Evolutionary conservation across 2,113 vertebrate genomes (phyloP).

Genomic region (Lontra canadensis): DNA sequence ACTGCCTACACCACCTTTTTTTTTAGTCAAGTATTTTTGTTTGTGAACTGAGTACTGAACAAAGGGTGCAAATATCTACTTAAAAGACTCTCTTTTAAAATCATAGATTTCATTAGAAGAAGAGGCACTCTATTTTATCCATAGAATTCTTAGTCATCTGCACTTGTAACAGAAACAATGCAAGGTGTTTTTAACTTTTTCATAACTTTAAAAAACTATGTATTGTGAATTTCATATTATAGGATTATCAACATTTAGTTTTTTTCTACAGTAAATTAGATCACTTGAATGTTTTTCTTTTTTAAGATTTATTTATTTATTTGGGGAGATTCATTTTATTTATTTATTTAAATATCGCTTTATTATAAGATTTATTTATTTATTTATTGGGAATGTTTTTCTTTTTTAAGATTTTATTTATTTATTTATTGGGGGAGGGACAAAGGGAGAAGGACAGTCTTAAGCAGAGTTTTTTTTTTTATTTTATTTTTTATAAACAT

Average conservation of each 20-base stretch:
- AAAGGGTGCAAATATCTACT: neutral
- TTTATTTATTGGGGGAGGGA: neutral
- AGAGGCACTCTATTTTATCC: neutral
- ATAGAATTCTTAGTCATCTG: neutral
- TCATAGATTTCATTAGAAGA: neutral
- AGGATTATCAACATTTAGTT: neutral
- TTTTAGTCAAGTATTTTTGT: neutral
- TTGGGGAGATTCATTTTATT: neutral
- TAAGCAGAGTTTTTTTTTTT: too few relatives aligned
- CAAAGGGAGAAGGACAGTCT: neutral
- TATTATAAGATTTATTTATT: neutral
- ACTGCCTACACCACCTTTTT: neutral
- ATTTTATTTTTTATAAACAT: too few relatives aligned
- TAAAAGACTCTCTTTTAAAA: neutral
- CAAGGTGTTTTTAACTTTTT: neutral
- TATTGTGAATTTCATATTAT: neutral
- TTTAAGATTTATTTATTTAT: neutral
- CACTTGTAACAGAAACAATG: neutral
- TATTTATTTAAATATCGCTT: too few relatives aligned
- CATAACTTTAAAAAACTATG: neutral
- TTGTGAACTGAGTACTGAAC: neutral
- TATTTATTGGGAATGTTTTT: neutral
- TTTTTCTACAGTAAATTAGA: neutral
- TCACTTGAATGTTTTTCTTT: neutral
- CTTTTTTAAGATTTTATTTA: neutral